Conservation (phyloP, 1,140 invertebrate genomes). For the Anthonomus grandis region DNA sequence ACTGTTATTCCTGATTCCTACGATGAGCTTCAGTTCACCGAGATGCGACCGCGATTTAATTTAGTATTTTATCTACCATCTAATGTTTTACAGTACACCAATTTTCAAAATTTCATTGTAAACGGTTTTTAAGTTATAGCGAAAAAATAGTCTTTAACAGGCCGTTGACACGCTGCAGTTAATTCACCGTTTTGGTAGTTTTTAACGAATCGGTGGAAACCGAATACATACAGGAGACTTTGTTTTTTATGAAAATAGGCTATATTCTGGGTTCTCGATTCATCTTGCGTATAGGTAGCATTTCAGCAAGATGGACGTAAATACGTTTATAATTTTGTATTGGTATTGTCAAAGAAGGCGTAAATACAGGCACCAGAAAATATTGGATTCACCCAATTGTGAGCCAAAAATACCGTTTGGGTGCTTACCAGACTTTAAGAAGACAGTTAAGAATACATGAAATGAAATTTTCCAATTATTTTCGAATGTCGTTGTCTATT, state of each 20-base stretch:
- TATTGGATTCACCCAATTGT: background rate
- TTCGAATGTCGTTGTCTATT: background rate
- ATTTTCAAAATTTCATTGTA: too few species aligned
- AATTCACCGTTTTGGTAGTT: background rate
- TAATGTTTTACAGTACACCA: too few species aligned
- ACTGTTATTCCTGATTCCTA: too few species aligned
- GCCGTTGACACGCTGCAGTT: background rate
- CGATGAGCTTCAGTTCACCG: too few species aligned
- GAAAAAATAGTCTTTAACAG: too few species aligned
- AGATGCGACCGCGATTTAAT: too few species aligned
- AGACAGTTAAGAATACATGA: background rate
- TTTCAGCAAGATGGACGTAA: background rate
- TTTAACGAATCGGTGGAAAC: too few species aligned
- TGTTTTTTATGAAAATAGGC: background rate
- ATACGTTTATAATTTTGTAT: too few species aligned
- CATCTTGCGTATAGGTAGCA: background rate
- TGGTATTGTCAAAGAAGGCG: background rate
- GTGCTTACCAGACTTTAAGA: background rate
- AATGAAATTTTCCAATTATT: slow-evolving; percentile 1
- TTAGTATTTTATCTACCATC: too few species aligned
- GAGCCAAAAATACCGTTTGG: background rate
- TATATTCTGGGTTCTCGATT: background rate
- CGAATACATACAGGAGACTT: background rate
- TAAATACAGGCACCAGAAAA: too few species aligned
- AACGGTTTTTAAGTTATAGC: too few species aligned